Conservation (phyloP, 2,888 invertebrate genomes). For the Heliconius hortense region DNA sequence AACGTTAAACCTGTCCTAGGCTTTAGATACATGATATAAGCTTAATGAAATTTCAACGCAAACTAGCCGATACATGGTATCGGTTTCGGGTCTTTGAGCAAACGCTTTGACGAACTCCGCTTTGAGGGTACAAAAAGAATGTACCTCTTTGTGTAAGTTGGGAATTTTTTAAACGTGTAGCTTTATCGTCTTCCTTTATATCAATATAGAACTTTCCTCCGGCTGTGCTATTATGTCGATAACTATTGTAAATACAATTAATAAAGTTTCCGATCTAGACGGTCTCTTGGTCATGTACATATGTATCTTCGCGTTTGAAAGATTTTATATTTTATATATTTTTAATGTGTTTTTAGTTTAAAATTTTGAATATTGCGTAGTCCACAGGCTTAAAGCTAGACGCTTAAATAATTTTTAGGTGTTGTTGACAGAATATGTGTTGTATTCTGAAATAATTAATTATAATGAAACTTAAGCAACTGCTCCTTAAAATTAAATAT, state of each 20-base stretch:
- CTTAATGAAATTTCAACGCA: slow-evolving; percentile 44
- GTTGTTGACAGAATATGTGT: too few relatives aligned
- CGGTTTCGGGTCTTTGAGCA: slow-evolving; percentile 40
- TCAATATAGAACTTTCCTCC: background rate
- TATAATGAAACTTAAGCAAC: too few relatives aligned
- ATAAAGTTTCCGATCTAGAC: background rate
- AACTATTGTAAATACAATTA: background rate
- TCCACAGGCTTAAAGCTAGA: too few relatives aligned
- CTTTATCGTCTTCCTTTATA: slow-evolving; percentile 5
- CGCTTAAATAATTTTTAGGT: too few relatives aligned
- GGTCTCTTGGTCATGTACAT: background rate
- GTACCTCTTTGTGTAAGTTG: slow-evolving; percentile 36
- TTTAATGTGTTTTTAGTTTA: background rate
- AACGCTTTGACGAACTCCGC: slow-evolving; percentile 42
- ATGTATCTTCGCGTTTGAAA: background rate
- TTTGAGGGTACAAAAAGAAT: slow-evolving; percentile 42
- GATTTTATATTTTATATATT: background rate
- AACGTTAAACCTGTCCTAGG: slow-evolving; percentile 24
- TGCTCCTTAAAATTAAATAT: too few relatives aligned
- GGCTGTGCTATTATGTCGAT: background rate
- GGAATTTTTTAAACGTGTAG: slow-evolving; percentile 28
- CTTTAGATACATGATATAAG: slow-evolving; percentile 33
- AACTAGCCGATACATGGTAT: slow-evolving; percentile 39
- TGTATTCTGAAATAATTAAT: too few relatives aligned
- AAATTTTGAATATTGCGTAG: too few relatives aligned